These are phyloP conservation scores for Protodeltote pygarga DNA, from an alignment of 2,888 invertebrate genomes.

Conservation along the genomic window DNA sequence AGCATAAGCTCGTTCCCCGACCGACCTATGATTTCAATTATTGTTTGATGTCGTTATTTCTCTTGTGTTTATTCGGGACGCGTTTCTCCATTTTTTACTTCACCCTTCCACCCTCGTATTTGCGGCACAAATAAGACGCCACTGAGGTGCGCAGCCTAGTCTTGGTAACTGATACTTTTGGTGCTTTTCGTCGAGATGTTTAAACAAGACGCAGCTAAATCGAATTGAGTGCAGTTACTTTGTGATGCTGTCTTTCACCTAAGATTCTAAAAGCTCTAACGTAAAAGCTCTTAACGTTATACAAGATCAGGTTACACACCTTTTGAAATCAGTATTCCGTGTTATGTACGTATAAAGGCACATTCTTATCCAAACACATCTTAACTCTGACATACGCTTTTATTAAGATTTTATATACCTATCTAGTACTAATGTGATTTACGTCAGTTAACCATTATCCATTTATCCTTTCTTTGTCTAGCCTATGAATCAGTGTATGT, in stretches of 20 bases:
- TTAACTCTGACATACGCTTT: no score
- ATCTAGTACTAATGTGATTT: constrained; percentile 1
- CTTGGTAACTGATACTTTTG: constrained; percentile 82
- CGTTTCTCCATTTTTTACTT: constrained; percentile 79
- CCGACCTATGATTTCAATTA: constrained; percentile 84
- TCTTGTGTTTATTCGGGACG: constrained; percentile 82
- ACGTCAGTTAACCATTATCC: constrained; percentile 24
- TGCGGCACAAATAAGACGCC: constrained; percentile 71
- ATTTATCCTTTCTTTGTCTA: constrained; percentile 35
- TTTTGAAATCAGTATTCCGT: constrained; percentile 4
- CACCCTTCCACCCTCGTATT: constrained; percentile 77
- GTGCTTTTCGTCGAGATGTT: constrained; percentile 69
- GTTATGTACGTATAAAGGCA: no score
- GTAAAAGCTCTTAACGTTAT: constrained; percentile 25
- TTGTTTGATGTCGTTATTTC: constrained; percentile 84
- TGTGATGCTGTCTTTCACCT: constrained; percentile 51
- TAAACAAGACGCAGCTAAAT: constrained; percentile 72
- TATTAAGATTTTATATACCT: no score
- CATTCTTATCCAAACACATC: no score
- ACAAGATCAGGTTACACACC: constrained; percentile 11
- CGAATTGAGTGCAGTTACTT: constrained; percentile 76
- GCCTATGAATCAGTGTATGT: constrained; percentile 60
- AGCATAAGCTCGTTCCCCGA: constrained; percentile 57
- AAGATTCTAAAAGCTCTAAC: constrained; percentile 28
- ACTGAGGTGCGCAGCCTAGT: constrained; percentile 68